Evolutionary conservation across 2,797 vertebrate species (phyloP).

Genomic region (Myotis pilosus): DNA sequence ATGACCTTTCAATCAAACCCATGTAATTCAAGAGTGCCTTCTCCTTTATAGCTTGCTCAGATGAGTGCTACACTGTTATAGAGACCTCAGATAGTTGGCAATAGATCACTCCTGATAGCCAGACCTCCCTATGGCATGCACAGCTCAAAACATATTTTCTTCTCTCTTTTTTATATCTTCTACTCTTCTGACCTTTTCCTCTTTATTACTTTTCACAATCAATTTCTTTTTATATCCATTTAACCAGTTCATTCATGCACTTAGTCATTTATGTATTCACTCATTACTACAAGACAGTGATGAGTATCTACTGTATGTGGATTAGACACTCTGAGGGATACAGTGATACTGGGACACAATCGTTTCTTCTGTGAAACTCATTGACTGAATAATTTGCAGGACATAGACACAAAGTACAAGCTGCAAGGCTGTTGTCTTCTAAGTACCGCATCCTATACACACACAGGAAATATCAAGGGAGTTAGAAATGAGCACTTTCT

Average conservation of each 20-base stretch:
- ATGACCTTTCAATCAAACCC: constrained; percentile 52
- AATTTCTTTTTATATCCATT: constrained; percentile 38
- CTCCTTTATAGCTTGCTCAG: neutral
- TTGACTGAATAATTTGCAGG: constrained; percentile 8
- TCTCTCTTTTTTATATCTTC: constrained; percentile 4
- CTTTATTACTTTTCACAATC: neutral
- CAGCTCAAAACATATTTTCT: neutral
- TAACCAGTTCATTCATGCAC: neutral
- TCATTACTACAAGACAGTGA: constrained; percentile 43
- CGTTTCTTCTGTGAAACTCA: neutral
- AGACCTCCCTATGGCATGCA: neutral
- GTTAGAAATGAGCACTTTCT: neutral
- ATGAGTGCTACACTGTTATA: neutral
- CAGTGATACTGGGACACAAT: neutral
- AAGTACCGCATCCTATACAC: neutral
- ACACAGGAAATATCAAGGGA: neutral
- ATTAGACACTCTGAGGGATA: neutral
- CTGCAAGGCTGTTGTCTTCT: neutral
- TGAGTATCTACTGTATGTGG: neutral
- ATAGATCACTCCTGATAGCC: neutral
- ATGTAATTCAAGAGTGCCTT: neutral
- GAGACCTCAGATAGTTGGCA: neutral
- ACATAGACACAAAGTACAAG: neutral
- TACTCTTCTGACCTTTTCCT: constrained; percentile 38
- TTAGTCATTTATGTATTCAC: constrained; percentile 31